Percentiles rank a stretch among this genome's conserved stretches.
These are phyloP conservation scores for Hafferia zeledoni DNA, from an alignment of 2,797 vertebrate species.

Conservation along the genomic window DNA sequence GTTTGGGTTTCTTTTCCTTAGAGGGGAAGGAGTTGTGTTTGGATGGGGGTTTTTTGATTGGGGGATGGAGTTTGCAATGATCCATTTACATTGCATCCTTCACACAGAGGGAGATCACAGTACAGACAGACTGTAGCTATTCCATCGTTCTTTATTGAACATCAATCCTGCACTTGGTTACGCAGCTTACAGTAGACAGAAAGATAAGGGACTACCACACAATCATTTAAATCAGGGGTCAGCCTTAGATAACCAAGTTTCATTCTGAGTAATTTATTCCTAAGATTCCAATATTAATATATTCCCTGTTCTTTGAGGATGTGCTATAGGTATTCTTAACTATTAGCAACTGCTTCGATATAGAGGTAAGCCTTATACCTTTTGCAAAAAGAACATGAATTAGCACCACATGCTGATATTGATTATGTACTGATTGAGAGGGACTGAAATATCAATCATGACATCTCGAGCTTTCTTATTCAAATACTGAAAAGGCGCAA, in stretches of 20 bases:
- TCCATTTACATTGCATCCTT: not conserved
- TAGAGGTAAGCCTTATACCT: not conserved
- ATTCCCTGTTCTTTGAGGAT: not conserved
- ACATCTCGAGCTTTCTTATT: not conserved
- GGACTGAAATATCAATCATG: not conserved
- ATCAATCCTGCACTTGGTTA: not conserved
- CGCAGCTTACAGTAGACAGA: not conserved
- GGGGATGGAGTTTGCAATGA: not conserved
- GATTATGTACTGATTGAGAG: not conserved
- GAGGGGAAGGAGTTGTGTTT: not conserved
- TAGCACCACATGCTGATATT: not conserved
- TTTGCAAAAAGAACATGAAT: not conserved
- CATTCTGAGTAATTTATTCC: not conserved
- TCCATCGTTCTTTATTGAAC: not conserved
- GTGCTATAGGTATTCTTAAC: not conserved
- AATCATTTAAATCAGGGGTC: not conserved
- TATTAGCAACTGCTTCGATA: not conserved
- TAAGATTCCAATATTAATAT: not conserved
- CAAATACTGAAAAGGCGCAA: not conserved
- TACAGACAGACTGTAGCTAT: not conserved
- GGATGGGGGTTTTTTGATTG: not conserved
- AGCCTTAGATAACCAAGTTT: not conserved
- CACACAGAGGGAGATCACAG: not conserved
- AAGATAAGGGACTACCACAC: not conserved
- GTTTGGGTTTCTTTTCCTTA: not conserved